Percentiles rank a stretch among this genome's conserved stretches.
Conservation (phyloP, 2,113 vertebrate species). For the Felis catus region DNA sequence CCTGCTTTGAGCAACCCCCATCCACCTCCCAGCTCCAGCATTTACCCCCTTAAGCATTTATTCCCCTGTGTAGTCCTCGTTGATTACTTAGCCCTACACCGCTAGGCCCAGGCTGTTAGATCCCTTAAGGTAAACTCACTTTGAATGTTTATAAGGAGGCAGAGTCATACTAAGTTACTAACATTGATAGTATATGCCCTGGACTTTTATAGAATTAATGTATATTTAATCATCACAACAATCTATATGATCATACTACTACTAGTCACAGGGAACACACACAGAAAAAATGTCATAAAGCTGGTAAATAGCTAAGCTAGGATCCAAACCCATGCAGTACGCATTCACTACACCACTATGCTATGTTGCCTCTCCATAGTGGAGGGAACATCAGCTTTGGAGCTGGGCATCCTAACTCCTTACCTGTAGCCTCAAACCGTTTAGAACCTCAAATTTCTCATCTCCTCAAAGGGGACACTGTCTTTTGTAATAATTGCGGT, state of each 20-base stretch:
- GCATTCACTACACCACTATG: accelerated
- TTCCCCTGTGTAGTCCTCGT: neutral
- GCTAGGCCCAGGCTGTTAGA: neutral
- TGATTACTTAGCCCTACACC: neutral
- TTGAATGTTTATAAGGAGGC: neutral
- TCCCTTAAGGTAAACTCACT: neutral
- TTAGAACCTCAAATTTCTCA: neutral
- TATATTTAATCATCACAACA: slow-evolving; percentile 13
- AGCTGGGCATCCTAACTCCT: neutral
- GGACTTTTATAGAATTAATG: neutral
- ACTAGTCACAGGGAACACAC: neutral
- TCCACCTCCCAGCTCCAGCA: neutral
- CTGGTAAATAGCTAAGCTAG: neutral
- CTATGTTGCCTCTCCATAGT: neutral
- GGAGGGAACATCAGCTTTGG: neutral
- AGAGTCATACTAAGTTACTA: neutral
- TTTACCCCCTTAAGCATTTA: neutral
- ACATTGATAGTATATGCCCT: neutral
- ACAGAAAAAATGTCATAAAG: neutral
- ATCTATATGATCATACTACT: neutral
- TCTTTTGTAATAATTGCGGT: neutral
- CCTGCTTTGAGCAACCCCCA: neutral
- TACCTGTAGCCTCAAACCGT: neutral
- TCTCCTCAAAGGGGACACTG: neutral
- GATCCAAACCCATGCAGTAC: neutral